phyloP scores from a whole-genome alignment of 2,888 invertebrate genomes.

The Acleris cristana region DNA sequence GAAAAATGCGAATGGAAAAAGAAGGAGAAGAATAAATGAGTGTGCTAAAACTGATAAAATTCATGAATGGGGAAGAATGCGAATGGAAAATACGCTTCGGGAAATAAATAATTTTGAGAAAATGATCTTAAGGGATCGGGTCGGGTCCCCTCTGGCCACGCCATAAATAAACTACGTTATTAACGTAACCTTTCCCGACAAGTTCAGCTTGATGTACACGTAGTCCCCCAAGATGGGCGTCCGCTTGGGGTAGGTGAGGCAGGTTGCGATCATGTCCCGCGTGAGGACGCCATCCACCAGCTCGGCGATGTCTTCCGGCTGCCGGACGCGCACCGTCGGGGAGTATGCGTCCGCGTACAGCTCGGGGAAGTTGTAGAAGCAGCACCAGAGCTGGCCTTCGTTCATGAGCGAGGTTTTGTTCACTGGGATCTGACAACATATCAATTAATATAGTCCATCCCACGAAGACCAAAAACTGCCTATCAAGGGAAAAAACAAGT shows the following conservation, averaged over 20 bases:
- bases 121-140: too few relatives aligned
- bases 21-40: too few relatives aligned
- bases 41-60: too few relatives aligned
- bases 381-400: constrained; percentile 72
- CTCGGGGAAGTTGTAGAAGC: constrained; percentile 74
- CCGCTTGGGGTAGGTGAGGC: constrained; percentile 79
- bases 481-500: too few relatives aligned
- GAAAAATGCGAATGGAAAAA: too few relatives aligned
- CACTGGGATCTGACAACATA: constrained; percentile 59
- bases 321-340: constrained; percentile 59
- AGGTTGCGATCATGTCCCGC: constrained; percentile 77
- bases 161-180: background rate
- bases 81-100: too few relatives aligned
- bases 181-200: constrained; percentile 65
- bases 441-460: background rate
- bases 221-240: constrained; percentile 81
- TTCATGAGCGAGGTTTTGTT: constrained; percentile 66
- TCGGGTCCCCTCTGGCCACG: too few relatives aligned
- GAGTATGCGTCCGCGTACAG: constrained; percentile 66
- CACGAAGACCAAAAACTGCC: too few relatives aligned
- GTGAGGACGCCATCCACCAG: constrained; percentile 76
- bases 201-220: constrained; percentile 82
- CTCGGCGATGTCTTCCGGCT: constrained; percentile 59
- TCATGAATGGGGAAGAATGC: too few relatives aligned
- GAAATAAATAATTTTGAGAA: too few relatives aligned